Conservation (phyloP, 2,113 vertebrate genomes). For the Cromileptes altivelis region DNA sequence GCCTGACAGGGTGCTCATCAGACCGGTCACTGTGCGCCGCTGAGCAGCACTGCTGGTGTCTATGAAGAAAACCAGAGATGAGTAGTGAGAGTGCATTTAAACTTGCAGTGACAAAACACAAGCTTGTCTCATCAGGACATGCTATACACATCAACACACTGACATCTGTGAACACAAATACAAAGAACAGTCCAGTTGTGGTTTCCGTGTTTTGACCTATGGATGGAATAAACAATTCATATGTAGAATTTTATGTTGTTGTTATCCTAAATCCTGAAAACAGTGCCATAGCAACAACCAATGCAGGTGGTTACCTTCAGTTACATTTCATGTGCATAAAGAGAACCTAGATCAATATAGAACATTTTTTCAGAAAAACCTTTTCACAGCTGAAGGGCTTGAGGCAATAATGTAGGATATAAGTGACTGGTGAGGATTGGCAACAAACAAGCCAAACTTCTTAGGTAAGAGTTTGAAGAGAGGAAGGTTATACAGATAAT, state of each 20-base stretch:
- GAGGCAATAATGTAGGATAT: too few relatives aligned
- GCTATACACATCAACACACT: not conserved
- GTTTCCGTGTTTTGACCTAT: not conserved
- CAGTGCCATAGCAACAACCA: not conserved
- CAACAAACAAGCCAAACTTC: too few relatives aligned
- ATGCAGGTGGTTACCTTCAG: not conserved
- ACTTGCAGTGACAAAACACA: not conserved
- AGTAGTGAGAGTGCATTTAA: not conserved
- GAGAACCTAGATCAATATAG: not conserved
- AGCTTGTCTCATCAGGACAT: not conserved
- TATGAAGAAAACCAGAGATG: slow-evolving; percentile 54
- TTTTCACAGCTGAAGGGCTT: too few relatives aligned
- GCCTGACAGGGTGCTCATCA: slow-evolving; percentile 66
- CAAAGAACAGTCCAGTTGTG: not conserved
- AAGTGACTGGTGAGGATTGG: too few relatives aligned
- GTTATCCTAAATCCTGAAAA: not conserved
- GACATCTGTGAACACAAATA: not conserved
- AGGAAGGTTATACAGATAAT: too few relatives aligned
- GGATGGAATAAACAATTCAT: not conserved
- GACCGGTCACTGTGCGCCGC: slow-evolving; percentile 84
- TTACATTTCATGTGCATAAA: not conserved
- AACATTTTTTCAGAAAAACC: too few relatives aligned
- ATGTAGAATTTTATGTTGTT: not conserved
- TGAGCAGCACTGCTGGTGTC: slow-evolving; percentile 88
- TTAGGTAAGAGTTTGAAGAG: too few relatives aligned